These are phyloP conservation scores for Neodiprion virginianus DNA, from an alignment of 1,140 invertebrate genomes.

Conservation along the genomic window DNA sequence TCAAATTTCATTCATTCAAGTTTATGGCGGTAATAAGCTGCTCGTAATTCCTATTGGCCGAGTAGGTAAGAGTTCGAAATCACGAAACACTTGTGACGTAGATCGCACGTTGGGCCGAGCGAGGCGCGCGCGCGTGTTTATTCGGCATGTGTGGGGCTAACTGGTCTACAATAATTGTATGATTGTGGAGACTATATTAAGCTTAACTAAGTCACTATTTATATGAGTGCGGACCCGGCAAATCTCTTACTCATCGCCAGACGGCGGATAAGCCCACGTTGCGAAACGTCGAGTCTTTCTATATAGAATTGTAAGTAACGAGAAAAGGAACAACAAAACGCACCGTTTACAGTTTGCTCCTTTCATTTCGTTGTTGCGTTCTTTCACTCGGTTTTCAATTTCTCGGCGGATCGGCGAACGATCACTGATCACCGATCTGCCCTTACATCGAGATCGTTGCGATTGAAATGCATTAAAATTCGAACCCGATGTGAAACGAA, in stretches of 20 bases:
- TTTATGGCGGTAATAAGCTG: no score
- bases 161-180: background rate
- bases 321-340: no score
- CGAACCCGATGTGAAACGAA: background rate
- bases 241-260: background rate
- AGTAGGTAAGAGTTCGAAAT: no score
- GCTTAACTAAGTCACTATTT: conserved; percentile 7
- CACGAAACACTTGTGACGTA: no score
- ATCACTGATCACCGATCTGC: background rate
- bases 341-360: no score
- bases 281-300: background rate
- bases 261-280: background rate
- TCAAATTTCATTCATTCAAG: no score
- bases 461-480: no score
- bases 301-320: background rate
- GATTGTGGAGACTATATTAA: conserved; percentile 5
- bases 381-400: background rate
- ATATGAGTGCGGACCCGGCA: conserved; percentile 2
- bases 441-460: no score
- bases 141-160: background rate
- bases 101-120: background rate
- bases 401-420: background rate
- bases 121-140: background rate
- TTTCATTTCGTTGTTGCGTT: no score
- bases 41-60: no score